phyloP scores from a whole-genome alignment of 92 coral and sea anemone species.

The Micromussa lordhowensis region DNA sequence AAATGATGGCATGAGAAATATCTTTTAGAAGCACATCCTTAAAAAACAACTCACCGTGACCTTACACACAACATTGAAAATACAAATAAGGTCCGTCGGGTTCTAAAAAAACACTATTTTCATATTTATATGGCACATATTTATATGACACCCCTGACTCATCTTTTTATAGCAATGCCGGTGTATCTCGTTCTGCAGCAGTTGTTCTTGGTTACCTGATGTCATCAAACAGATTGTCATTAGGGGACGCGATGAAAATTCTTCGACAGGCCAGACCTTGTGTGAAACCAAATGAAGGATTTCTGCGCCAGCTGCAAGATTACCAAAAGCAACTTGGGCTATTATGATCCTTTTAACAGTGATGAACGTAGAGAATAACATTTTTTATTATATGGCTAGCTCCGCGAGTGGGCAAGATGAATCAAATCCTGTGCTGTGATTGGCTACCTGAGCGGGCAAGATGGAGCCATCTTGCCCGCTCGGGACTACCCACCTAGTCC shows the following conservation, averaged over 20 bases:
- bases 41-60: background rate
- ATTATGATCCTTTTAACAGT: background rate
- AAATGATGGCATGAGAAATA: no score
- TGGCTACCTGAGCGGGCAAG: no score
- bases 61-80: background rate
- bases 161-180: conserved; percentile 83
- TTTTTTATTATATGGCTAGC: no score
- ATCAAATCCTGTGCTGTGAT: no score
- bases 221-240: conserved; percentile 55
- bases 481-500: no score
- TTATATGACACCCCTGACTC: background rate
- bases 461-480: no score
- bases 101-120: no score
- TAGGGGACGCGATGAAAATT: conserved; percentile 69
- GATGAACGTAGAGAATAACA: no score
- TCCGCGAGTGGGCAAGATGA: no score
- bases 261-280: conserved; percentile 83
- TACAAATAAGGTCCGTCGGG: background rate
- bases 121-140: no score
- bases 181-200: conserved; percentile 88
- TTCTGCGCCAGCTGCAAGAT: conserved; percentile 77
- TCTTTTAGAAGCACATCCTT: no score
- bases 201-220: conserved; percentile 88
- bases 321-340: conserved; percentile 72
- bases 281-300: conserved; percentile 92